Conservation (phyloP, 1,140 invertebrate species). For the Wiebesia pumilae region DNA sequence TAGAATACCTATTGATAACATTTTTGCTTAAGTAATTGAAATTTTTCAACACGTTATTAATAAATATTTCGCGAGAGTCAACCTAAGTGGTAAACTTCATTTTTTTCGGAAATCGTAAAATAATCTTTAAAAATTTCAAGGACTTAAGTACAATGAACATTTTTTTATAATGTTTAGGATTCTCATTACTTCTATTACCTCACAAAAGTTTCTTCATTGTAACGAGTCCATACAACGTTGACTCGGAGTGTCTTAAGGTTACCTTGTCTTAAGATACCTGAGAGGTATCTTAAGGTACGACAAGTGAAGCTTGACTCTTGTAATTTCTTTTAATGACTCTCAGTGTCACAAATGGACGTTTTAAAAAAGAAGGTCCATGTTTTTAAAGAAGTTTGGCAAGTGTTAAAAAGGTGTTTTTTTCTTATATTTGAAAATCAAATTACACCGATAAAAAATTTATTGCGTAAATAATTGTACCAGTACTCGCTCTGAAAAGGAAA, state of each 20-base stretch:
- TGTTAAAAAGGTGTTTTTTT: background rate
- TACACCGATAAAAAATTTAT: background rate
- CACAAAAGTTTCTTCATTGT: background rate
- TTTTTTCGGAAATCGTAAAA: background rate
- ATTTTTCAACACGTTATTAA: too few species aligned
- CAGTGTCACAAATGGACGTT: background rate
- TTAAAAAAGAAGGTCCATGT: background rate
- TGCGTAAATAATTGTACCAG: background rate
- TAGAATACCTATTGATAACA: too few species aligned
- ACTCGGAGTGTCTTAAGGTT: too few species aligned
- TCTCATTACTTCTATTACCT: background rate
- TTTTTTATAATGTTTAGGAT: background rate
- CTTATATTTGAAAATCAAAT: background rate
- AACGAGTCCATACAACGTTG: too few species aligned
- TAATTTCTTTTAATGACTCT: background rate
- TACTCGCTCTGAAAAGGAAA: background rate
- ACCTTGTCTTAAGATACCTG: too few species aligned
- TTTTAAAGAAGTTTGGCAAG: too few species aligned
- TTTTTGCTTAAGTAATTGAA: too few species aligned
- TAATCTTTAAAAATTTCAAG: background rate
- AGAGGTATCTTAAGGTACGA: too few species aligned
- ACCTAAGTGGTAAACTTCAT: too few species aligned
- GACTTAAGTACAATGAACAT: background rate
- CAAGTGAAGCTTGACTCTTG: background rate
- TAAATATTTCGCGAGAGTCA: too few species aligned